phyloP scores from a whole-genome alignment of 2,888 invertebrate species.

The Sphinx pinastri region DNA sequence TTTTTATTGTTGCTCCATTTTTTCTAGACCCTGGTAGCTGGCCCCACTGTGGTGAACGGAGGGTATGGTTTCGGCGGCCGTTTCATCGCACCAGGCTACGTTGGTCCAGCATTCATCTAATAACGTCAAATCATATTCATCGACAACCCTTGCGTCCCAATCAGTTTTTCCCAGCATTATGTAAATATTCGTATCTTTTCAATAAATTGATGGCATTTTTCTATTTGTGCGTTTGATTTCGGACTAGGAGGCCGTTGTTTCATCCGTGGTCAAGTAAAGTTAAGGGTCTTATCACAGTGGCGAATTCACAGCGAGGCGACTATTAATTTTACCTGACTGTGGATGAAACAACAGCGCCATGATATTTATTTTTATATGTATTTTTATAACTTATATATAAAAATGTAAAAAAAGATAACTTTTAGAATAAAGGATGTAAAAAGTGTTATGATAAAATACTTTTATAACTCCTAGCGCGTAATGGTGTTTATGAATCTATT shows the following conservation, averaged over 20 bases:
- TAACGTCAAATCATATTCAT: background rate
- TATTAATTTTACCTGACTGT: too few relatives aligned
- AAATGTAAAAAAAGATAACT: too few relatives aligned
- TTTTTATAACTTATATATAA: too few relatives aligned
- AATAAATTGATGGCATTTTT: slow-evolving; percentile 23
- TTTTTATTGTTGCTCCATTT: background rate
- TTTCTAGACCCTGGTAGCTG: slow-evolving; percentile 71
- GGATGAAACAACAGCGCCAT: too few relatives aligned
- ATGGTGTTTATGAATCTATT: too few relatives aligned
- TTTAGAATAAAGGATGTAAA: too few relatives aligned
- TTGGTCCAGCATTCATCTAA: slow-evolving; percentile 54
- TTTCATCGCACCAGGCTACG: slow-evolving; percentile 57
- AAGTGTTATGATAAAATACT: background rate
- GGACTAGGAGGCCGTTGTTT: too few relatives aligned
- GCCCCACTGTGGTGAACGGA: slow-evolving; percentile 70
- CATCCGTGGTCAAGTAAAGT: background rate
- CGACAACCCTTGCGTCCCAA: slow-evolving; percentile 6
- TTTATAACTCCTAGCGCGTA: too few relatives aligned
- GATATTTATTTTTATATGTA: too few relatives aligned
- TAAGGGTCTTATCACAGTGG: too few relatives aligned
- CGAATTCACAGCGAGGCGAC: too few relatives aligned
- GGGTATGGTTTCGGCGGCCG: slow-evolving; percentile 37
- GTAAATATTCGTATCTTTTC: slow-evolving; percentile 16
- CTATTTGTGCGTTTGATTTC: background rate
- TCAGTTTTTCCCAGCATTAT: background rate